These are phyloP conservation scores for Heterodera schachtii DNA, from an alignment of 1,140 invertebrate species.

Conservation along the genomic window DNA sequence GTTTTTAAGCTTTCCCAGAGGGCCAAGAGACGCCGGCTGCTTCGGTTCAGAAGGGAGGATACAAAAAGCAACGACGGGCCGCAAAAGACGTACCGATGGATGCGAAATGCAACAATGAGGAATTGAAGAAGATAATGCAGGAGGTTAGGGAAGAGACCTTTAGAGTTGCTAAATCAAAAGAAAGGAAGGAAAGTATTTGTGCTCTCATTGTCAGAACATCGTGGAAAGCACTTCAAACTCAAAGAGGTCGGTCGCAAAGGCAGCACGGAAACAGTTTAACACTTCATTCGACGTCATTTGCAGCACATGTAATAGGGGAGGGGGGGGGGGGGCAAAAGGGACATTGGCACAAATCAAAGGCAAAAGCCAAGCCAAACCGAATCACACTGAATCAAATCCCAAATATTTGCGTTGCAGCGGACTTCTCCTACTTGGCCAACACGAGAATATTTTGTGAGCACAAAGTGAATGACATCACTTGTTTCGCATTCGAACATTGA, in stretches of 20 bases:
- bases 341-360: not conserved
- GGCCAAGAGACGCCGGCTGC: slow-evolving; percentile 11
- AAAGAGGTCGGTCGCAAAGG: slow-evolving; percentile 46
- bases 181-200: slow-evolving; percentile 18
- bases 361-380: not conserved
- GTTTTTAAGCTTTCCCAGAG: slow-evolving; percentile 18
- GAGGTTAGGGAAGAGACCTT: slow-evolving; percentile 32
- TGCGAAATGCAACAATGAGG: slow-evolving; percentile 55
- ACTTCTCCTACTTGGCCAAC: slow-evolving; percentile 57
- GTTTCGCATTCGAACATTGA: slow-evolving; percentile 57
- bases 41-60: slow-evolving; percentile 34
- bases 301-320: slow-evolving; percentile 33
- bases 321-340: not conserved
- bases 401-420: slow-evolving; percentile 27
- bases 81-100: slow-evolving; percentile 50
- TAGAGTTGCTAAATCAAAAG: slow-evolving; percentile 2
- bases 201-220: slow-evolving; percentile 43
- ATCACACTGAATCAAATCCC: too few species aligned
- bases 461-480: slow-evolving; percentile 55
- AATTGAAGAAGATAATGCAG: slow-evolving; percentile 46
- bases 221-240: slow-evolving; percentile 47
- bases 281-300: slow-evolving; percentile 53
- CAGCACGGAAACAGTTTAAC: slow-evolving; percentile 54
- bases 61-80: slow-evolving; percentile 32
- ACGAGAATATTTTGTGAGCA: slow-evolving; percentile 52